Conservation (phyloP, 2,113 vertebrate genomes). For the Dinomys branickii region DNA sequence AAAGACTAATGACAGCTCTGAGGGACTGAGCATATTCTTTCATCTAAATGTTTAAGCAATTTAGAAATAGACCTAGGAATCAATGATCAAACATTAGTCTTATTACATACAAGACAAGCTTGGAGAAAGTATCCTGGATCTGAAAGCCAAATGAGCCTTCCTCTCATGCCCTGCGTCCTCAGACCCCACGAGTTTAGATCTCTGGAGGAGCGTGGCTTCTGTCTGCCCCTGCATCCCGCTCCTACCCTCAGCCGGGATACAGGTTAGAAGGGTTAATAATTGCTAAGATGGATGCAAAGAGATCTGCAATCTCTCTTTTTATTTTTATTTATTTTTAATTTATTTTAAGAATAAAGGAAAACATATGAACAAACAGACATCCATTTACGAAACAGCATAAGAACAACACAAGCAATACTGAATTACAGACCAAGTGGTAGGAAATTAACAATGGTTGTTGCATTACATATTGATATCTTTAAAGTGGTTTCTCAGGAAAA, state of each 20-base stretch:
- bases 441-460: no score
- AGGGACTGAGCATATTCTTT: not conserved
- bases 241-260: not conserved
- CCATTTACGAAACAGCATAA: no score
- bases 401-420: no score
- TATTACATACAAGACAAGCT: not conserved
- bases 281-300: not conserved
- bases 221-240: not conserved
- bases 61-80: not conserved
- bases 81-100: not conserved
- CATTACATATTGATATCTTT: no score
- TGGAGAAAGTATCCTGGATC: not conserved
- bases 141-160: not conserved
- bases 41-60: not conserved
- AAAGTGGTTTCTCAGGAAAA: no score
- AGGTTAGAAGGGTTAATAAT: not conserved
- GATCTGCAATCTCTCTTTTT: not conserved
- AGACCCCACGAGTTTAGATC: not conserved
- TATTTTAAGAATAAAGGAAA: no score
- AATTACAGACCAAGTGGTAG: no score
- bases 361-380: no score
- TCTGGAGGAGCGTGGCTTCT: not conserved
- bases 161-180: not conserved
- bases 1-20: not conserved
- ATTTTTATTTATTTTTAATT: no score